phyloP scores from a whole-genome alignment of 1,140 invertebrate species.

The Andricus grossulariae region DNA sequence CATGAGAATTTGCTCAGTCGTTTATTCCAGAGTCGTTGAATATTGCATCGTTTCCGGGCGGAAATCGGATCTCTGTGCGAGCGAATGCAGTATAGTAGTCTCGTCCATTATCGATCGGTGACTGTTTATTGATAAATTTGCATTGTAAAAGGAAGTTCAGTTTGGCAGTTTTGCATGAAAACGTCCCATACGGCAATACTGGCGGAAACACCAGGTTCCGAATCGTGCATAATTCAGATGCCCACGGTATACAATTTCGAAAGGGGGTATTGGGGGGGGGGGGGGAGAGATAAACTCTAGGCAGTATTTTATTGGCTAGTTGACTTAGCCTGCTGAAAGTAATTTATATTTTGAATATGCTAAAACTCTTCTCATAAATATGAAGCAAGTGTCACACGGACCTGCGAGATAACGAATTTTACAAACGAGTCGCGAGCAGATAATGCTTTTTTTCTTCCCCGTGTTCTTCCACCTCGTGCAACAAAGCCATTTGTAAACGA shows the following conservation, averaged over 20 bases:
- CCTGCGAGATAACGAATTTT: constrained; percentile 66
- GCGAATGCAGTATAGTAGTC: background rate
- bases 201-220: constrained; percentile 35
- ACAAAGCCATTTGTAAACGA: constrained; percentile 24
- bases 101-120: constrained; percentile 21
- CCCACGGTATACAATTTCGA: constrained; percentile 7
- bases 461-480: constrained; percentile 3
- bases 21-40: constrained; percentile 11
- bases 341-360: constrained; percentile 72
- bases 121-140: constrained; percentile 50
- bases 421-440: constrained; percentile 55
- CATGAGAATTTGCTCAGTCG: background rate
- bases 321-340: constrained; percentile 66
- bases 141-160: constrained; percentile 55
- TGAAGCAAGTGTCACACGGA: constrained; percentile 60
- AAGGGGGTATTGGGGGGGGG: background rate
- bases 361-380: constrained; percentile 71
- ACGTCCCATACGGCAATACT: constrained; percentile 39
- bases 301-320: constrained; percentile 69
- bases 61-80: constrained; percentile 14
- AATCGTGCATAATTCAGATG: constrained; percentile 59
- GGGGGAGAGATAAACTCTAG: constrained; percentile 60
- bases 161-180: constrained; percentile 48
- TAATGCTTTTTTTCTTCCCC: constrained; percentile 37
- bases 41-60: constrained; percentile 25